Evolutionary conservation across 2,797 vertebrate genomes (phyloP), one percentile per base, ranked within the genome.

Genomic region (Scolopax rusticola): DNA sequence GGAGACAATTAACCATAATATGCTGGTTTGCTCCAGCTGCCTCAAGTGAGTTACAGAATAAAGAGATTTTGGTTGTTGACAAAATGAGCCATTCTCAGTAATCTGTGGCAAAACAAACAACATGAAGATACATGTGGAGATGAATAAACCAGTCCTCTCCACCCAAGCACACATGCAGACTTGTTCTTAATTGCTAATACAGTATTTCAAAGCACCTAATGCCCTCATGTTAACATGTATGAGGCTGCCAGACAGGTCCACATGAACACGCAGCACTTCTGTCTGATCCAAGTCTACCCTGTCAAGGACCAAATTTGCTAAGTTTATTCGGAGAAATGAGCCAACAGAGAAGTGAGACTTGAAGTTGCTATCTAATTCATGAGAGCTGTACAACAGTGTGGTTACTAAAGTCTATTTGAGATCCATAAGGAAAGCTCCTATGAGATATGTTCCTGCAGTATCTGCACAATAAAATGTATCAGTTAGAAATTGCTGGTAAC

Each of bases 211-310:
- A 89, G 79, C 48, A 71, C 30, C 17, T 50, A 24, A 43, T 84
- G 85, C 41, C 89, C 63, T 50, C 38, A 3, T 15, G 50, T 92
- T 65, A 50, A 70, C 54, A 88, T 30, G 40, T 43, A 65, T 43
- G 43, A 93, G 67, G 89, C 85, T 93, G 77, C 43, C 80, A 93
- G 93, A 47, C 73, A 86, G 84, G 59, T 74, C 74, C 83, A 94
- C 80, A 41, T 75, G 67, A 86, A 90, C 47, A 43, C 82, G 60
- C 40, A 87, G 75, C 71, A 67, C 30, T 84, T 78, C 47, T 59
- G 28, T 53, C 70, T 85, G 56, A 88, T 70, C 60, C 25, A 73
- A 45, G 36, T 4, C 67, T 89, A 5, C 41, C 67, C 68, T 77
- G 32, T 57, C 21, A 86, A 48, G n/a, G 36, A 68, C 76, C 64